Conservation (phyloP, 2,888 invertebrate species). For the Pyrrhia umbra region DNA sequence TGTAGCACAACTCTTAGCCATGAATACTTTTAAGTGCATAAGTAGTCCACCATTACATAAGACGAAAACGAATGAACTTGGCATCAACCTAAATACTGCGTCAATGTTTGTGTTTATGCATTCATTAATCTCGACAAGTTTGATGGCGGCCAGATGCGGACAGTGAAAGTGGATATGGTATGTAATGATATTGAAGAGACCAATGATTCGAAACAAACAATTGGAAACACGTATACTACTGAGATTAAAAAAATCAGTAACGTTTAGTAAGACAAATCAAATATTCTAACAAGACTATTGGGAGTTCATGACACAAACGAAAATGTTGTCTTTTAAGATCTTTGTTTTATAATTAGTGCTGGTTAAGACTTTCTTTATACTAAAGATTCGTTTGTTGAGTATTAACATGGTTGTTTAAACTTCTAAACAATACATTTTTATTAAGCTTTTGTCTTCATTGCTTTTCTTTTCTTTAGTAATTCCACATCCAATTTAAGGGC, state of each 20-base stretch:
- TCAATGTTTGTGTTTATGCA: slow-evolving; percentile 69
- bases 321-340: neutral
- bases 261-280: too few relatives aligned
- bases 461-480: too few relatives aligned
- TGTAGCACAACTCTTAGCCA: neutral
- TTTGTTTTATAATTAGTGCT: neutral
- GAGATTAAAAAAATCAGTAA: neutral
- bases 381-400: too few relatives aligned
- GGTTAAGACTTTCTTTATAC: neutral
- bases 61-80: slow-evolving; percentile 79
- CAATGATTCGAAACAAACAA: neutral
- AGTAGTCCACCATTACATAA: slow-evolving; percentile 49
- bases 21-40: slow-evolving; percentile 4
- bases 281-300: too few relatives aligned
- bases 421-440: neutral
- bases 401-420: too few relatives aligned
- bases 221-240: neutral
- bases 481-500: neutral
- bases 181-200: slow-evolving; percentile 28
- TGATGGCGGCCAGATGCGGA: slow-evolving; percentile 48
- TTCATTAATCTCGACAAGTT: slow-evolving; percentile 72
- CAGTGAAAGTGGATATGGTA: slow-evolving; percentile 77
- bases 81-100: slow-evolving; percentile 79
- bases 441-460: neutral
- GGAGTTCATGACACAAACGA: neutral